These are phyloP conservation scores for Apostichopus parvimensis DNA, from an alignment of 35 echinoderm and acorn worm species.

Conservation along the genomic window DNA sequence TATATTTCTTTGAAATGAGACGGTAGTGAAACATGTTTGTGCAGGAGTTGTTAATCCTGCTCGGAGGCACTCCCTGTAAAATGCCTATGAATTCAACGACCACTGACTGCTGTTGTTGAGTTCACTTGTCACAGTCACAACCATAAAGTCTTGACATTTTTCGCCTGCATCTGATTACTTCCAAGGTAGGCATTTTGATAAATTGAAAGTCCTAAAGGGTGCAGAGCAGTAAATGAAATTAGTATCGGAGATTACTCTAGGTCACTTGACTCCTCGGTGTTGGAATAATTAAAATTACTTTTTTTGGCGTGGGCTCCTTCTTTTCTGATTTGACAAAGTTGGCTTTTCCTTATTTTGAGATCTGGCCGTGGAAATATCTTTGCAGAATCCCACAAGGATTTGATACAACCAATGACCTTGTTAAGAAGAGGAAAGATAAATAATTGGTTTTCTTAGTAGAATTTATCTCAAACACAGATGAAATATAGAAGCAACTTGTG, in stretches of 20 bases:
- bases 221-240: slow-evolving; percentile 29
- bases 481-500: no score
- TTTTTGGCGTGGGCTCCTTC: no score
- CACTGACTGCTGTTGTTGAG: not conserved
- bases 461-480: no score
- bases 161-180: not conserved
- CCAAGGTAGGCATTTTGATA: not conserved
- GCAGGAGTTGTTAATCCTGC: not conserved
- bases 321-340: no score
- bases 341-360: no score
- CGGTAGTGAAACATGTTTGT: not conserved
- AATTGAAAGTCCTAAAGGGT: slow-evolving; percentile 16
- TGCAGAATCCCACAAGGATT: no score
- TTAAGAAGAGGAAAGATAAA: no score
- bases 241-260: slow-evolving; percentile 17
- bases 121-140: not conserved
- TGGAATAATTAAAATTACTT: not conserved
- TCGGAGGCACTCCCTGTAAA: not conserved
- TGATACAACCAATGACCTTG: no score
- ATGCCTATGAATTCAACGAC: not conserved
- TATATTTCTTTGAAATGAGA: no score
- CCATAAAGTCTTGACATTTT: not conserved
- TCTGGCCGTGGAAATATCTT: no score
- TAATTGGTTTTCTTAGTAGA: no score
- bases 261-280: not conserved